Evolutionary conservation across 92 coral and sea anemone species (phyloP).

Genomic region (Montipora capitata): DNA sequence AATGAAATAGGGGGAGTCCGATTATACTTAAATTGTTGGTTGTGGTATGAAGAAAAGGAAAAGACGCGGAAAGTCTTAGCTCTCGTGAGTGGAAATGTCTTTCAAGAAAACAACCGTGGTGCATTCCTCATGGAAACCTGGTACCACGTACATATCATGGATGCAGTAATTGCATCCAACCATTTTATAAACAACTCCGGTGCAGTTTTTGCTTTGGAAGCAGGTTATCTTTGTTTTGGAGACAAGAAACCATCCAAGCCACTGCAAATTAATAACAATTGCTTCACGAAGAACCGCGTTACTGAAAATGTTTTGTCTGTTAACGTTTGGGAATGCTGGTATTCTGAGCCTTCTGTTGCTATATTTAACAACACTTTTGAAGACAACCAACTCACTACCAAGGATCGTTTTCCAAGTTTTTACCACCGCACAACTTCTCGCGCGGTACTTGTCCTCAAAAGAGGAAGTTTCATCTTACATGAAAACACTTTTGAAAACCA

Average conservation of each 20-base stretch:
- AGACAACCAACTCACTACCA: slow-evolving; percentile 28
- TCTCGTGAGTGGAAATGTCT: slow-evolving; percentile 27
- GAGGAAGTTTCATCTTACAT: slow-evolving; percentile 62
- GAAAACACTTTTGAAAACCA: slow-evolving; percentile 64
- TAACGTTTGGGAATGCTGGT: slow-evolving; percentile 50
- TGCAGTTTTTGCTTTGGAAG: slow-evolving; percentile 38
- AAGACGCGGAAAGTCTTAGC: slow-evolving; percentile 35
- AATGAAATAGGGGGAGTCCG: slow-evolving; percentile 59
- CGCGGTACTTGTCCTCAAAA: slow-evolving; percentile 64
- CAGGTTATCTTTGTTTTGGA: background rate
- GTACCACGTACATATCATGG: background rate
- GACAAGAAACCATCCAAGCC: slow-evolving; percentile 18
- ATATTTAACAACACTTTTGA: slow-evolving; percentile 52
- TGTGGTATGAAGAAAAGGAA: background rate
- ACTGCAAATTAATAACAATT: slow-evolving; percentile 43
- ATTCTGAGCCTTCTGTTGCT: background rate
- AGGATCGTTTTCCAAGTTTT: slow-evolving; percentile 50
- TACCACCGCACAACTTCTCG: slow-evolving; percentile 55
- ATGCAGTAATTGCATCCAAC: slow-evolving; percentile 56
- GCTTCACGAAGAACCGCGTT: slow-evolving; percentile 57
- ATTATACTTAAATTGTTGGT: slow-evolving; percentile 49
- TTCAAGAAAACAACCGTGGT: slow-evolving; percentile 41
- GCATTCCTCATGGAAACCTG: background rate
- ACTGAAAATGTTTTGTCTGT: slow-evolving; percentile 56
- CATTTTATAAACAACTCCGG: slow-evolving; percentile 63